These are phyloP conservation scores for Eublepharis macularius DNA, from an alignment of 2,113 vertebrate species.

Conservation along the genomic window DNA sequence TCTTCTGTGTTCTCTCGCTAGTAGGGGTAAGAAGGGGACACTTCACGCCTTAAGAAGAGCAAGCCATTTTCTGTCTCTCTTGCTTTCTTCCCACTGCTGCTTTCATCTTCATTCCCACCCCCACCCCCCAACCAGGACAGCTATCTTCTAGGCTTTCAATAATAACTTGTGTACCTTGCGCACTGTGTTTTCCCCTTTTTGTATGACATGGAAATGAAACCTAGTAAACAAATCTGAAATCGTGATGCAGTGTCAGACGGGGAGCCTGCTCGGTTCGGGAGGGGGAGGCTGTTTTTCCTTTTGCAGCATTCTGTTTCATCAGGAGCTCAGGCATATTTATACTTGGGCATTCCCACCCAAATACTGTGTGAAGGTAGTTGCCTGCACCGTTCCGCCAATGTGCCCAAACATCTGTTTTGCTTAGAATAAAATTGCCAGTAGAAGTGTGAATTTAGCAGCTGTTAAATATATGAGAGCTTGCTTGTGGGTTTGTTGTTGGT, in stretches of 20 bases:
- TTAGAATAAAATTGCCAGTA: neutral
- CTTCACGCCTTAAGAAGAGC: constrained; percentile 1
- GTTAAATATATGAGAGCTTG: too few species aligned
- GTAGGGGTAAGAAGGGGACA: constrained; percentile 18
- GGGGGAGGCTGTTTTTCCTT: neutral
- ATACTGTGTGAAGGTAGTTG: neutral
- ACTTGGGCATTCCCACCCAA: neutral
- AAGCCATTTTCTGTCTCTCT: neutral
- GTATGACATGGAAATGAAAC: neutral
- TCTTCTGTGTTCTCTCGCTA: constrained; percentile 12
- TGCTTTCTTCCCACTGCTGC: neutral
- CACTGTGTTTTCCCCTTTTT: neutral
- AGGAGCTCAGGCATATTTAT: neutral
- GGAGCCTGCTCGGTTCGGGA: neutral
- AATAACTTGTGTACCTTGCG: neutral
- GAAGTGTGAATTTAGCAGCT: neutral
- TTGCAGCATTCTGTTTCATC: neutral
- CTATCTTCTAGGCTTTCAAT: neutral
- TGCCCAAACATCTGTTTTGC: neutral
- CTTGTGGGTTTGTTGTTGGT: too few species aligned
- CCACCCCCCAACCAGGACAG: neutral
- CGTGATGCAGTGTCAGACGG: neutral
- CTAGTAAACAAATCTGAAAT: neutral
- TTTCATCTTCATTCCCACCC: constrained; percentile 5
- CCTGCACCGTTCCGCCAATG: neutral